Evolutionary conservation across 2,888 invertebrate species (phyloP).

Genomic region (Chymomyza amoena): DNA sequence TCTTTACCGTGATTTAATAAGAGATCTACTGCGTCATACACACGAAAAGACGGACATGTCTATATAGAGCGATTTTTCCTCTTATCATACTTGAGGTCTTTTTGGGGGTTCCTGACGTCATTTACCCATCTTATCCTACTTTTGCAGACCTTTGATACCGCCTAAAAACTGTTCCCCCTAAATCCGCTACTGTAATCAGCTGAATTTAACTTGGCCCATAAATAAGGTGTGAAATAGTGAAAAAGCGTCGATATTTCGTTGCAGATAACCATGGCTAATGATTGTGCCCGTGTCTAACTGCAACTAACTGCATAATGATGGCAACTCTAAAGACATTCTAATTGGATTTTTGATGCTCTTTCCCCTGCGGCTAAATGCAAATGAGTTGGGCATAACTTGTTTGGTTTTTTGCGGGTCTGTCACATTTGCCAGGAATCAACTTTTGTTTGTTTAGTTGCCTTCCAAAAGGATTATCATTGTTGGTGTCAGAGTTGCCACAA

Average conservation of each 20-base stretch:
- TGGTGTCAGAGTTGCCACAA: conserved; percentile 38
- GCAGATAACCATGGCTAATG: not conserved
- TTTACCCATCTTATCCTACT: too few relatives aligned
- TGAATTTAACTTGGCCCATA: conserved; percentile 57
- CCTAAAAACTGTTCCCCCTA: not conserved
- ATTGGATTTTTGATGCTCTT: not conserved
- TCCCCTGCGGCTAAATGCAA: not conserved
- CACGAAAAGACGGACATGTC: too few relatives aligned
- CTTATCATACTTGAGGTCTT: too few relatives aligned
- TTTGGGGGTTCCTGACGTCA: too few relatives aligned
- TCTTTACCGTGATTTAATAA: too few relatives aligned
- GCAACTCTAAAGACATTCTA: not conserved
- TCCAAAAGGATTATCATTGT: conserved; percentile 42
- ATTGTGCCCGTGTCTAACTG: not conserved
- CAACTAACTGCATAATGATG: not conserved
- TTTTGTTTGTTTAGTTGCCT: conserved; percentile 64
- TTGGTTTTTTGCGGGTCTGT: conserved; percentile 37
- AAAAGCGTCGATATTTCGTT: not conserved
- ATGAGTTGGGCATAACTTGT: conserved; percentile 8
- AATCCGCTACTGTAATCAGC: not conserved
- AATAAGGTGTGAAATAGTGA: conserved; percentile 75
- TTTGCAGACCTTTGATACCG: too few relatives aligned
- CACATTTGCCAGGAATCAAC: conserved; percentile 60
- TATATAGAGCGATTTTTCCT: too few relatives aligned
- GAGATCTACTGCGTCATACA: too few relatives aligned